phyloP scores from a whole-genome alignment of 2,797 vertebrate genomes.

The Thamnophis elegans region DNA sequence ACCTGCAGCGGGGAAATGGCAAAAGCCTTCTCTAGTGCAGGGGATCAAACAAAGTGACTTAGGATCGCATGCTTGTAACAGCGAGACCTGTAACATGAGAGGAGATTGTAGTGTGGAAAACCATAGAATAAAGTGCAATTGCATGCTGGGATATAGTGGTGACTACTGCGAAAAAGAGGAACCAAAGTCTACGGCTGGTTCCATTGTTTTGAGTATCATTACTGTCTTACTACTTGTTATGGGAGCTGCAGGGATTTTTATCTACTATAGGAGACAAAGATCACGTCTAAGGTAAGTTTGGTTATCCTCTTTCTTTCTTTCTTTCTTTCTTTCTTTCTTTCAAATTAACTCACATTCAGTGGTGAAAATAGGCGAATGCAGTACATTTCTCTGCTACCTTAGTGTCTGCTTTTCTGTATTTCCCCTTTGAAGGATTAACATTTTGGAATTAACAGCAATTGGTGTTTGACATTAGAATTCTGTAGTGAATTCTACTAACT shows the following conservation, averaged over 20 bases:
- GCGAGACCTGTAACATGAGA: constrained; percentile 64
- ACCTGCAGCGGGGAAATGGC: neutral
- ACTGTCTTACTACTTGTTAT: constrained; percentile 66
- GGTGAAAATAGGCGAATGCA: neutral
- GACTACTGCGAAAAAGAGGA: constrained; percentile 75
- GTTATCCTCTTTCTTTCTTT: too few relatives aligned
- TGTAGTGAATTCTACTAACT: too few relatives aligned
- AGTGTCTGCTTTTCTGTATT: neutral
- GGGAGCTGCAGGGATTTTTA: constrained; percentile 69
- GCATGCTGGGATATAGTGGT: constrained; percentile 77
- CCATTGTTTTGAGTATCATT: constrained; percentile 72
- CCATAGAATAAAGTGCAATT: constrained; percentile 70
- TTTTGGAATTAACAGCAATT: neutral
- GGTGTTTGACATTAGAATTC: too few relatives aligned
- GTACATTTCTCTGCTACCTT: neutral
- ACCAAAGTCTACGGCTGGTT: constrained; percentile 65
- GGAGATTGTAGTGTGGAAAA: constrained; percentile 73
- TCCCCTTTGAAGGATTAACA: neutral
- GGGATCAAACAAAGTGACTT: constrained; percentile 53
- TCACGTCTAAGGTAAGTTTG: constrained; percentile 71
- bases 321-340: too few relatives aligned
- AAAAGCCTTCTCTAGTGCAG: constrained; percentile 26
- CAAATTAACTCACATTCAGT: neutral
- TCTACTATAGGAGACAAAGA: constrained; percentile 71
- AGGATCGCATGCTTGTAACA: constrained; percentile 68